A percentile compares a stretch with the other conserved stretches of the same genome.
Evolutionary conservation across 2,888 invertebrate genomes (phyloP).

Genomic region (Orchesella flavescens): DNA sequence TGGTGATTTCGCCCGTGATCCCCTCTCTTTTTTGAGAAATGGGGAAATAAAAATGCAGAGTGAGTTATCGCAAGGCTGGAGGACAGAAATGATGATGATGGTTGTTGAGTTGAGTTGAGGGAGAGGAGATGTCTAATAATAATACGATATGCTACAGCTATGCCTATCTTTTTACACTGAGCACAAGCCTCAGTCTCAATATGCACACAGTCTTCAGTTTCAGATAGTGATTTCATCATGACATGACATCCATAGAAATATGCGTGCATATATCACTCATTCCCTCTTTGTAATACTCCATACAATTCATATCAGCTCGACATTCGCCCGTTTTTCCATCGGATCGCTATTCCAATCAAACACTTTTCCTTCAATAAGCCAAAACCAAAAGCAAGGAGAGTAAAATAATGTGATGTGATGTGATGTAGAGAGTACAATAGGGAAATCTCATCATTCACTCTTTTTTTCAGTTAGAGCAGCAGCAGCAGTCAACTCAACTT

Average conservation of each 20-base stretch:
- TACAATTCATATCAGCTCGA: background rate
- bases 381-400: background rate
- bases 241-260: conserved; percentile 7
- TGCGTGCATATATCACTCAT: conserved; percentile 6
- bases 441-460: conserved; percentile 55
- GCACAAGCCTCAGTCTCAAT: background rate
- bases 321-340: background rate
- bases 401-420: no score
- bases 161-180: background rate
- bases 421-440: conserved; percentile 5
- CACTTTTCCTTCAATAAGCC: conserved; percentile 27
- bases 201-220: background rate
- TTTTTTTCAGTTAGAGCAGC: conserved; percentile 21
- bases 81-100: conserved; percentile 13
- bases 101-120: background rate
- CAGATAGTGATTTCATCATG: background rate
- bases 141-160: no score
- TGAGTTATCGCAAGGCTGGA: conserved; percentile 54
- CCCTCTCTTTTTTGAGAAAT: conserved; percentile 34
- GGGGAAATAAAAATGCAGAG: conserved; percentile 57
- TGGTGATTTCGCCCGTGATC: conserved; percentile 71
- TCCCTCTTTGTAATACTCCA: background rate
- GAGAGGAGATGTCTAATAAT: background rate
- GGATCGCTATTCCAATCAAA: conserved; percentile 23
- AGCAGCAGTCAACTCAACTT: background rate